Evolutionary conservation across 2,797 vertebrate species (phyloP).

Genomic region (Amblyopsis hoosieri): DNA sequence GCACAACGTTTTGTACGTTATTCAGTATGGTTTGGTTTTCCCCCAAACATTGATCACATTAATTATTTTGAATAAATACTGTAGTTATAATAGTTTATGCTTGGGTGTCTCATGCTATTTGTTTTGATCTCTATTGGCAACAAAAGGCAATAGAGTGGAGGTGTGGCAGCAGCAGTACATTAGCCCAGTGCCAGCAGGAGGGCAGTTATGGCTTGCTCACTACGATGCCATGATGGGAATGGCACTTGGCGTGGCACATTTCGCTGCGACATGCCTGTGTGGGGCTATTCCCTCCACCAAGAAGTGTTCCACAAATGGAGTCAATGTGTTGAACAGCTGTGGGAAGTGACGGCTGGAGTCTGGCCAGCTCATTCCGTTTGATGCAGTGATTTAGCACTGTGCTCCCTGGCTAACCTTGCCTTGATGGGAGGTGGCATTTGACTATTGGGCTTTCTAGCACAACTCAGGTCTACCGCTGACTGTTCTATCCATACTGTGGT

Average conservation of each 20-base stretch:
- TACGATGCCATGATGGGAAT: constrained; percentile 42
- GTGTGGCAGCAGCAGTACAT: constrained; percentile 13
- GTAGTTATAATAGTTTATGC: background rate
- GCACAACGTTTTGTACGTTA: background rate
- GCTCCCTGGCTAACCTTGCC: constrained; percentile 52
- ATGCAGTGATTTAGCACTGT: constrained; percentile 58
- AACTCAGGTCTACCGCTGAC: constrained; percentile 15
- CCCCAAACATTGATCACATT: background rate
- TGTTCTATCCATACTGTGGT: constrained; percentile 13
- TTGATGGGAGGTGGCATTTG: constrained; percentile 34
- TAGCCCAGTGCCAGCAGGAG: constrained; percentile 25
- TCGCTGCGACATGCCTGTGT: constrained; percentile 28
- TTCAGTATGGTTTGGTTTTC: background rate
- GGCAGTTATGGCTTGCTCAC: constrained; percentile 44
- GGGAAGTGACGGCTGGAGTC: constrained; percentile 56
- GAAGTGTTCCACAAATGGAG: constrained; percentile 41
- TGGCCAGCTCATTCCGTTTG: constrained; percentile 48
- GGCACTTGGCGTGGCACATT: constrained; percentile 47
- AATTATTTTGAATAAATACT: no score
- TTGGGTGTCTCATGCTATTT: constrained; percentile 2
- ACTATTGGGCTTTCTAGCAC: constrained; percentile 33
- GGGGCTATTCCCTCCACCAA: constrained; percentile 44
- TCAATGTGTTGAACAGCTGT: constrained; percentile 66
- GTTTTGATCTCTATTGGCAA: background rate
- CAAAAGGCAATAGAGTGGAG: constrained; percentile 1